These are phyloP conservation scores for Phalacrocorax brasilianus DNA, from an alignment of 2,113 vertebrate species.

Conservation along the genomic window DNA sequence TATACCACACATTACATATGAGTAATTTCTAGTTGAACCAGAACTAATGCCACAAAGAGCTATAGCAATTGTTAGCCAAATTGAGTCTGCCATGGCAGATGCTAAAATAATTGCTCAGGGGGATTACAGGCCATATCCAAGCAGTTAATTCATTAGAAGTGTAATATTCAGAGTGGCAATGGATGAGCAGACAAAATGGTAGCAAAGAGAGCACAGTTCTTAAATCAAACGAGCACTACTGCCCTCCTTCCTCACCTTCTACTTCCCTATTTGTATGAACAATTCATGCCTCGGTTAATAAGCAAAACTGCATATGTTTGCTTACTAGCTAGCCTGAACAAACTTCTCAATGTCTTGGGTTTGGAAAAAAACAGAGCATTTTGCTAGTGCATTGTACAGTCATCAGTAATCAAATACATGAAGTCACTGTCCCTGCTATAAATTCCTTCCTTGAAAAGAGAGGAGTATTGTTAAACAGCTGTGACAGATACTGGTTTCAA, in stretches of 20 bases:
- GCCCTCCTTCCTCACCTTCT: neutral
- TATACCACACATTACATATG: neutral
- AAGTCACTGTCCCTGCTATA: neutral
- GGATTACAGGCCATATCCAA: constrained; percentile 27
- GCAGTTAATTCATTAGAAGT: constrained; percentile 42
- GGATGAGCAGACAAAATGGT: neutral
- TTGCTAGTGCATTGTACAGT: neutral
- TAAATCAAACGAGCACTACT: neutral
- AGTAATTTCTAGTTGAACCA: constrained; percentile 50
- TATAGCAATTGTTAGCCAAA: constrained; percentile 48
- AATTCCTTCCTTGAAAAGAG: neutral
- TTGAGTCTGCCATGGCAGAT: constrained; percentile 40
- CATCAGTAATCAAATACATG: neutral
- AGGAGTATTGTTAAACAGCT: neutral
- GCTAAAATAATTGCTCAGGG: constrained; percentile 59
- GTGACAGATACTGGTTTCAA: neutral
- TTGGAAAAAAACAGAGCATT: neutral
- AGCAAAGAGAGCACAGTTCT: neutral
- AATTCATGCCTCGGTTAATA: neutral
- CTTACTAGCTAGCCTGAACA: neutral
- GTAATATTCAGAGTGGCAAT: neutral
- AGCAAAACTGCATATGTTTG: neutral
- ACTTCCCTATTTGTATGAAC: neutral
- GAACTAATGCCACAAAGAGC: constrained; percentile 49
- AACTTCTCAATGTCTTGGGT: neutral